Conservation (phyloP, 2,888 invertebrate species). For the Drosophila lutescens region DNA sequence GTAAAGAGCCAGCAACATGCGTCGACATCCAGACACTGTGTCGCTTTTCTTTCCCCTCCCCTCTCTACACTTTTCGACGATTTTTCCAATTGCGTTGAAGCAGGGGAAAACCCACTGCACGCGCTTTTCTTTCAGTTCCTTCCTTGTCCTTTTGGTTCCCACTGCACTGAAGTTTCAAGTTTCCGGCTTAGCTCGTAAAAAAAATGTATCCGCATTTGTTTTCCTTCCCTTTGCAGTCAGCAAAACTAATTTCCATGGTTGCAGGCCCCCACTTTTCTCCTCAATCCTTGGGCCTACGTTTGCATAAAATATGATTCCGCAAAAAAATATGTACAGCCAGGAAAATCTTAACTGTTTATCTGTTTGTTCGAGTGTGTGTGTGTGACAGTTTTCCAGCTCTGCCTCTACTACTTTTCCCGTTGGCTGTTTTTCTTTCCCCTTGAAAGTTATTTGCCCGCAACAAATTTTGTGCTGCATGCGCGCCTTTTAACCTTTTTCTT, state of each 20-base stretch:
- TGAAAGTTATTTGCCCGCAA: conserved; percentile 66
- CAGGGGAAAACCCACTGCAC: conserved; percentile 44
- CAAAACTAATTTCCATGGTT: conserved; percentile 66
- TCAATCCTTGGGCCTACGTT: conserved; percentile 55
- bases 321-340: not conserved
- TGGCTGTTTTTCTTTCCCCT: conserved; percentile 29
- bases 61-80: conserved; percentile 23
- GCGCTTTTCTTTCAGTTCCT: conserved; percentile 18
- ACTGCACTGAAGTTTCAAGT: conserved; percentile 44
- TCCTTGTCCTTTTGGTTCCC: conserved; percentile 16
- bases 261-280: conserved; percentile 17
- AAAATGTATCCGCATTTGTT: conserved; percentile 45
- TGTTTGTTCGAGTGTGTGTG: conserved; percentile 20
- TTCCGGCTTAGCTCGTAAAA: conserved; percentile 32
- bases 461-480: conserved; percentile 66
- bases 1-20: conserved; percentile 23
- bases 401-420: conserved; percentile 20
- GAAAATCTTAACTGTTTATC: conserved; percentile 38
- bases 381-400: conserved; percentile 37
- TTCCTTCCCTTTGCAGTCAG: conserved; percentile 31
- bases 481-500: conserved; percentile 63
- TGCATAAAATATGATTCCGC: conserved; percentile 61
- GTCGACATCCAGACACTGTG: conserved; percentile 58
- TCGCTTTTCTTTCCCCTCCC: conserved; percentile 39
- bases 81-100: conserved; percentile 44